Percentiles rank a stretch among this genome's conserved stretches.
These are phyloP conservation scores for Bagarius yarrelli DNA, from an alignment of 2,113 vertebrate species.

Conservation along the genomic window DNA sequence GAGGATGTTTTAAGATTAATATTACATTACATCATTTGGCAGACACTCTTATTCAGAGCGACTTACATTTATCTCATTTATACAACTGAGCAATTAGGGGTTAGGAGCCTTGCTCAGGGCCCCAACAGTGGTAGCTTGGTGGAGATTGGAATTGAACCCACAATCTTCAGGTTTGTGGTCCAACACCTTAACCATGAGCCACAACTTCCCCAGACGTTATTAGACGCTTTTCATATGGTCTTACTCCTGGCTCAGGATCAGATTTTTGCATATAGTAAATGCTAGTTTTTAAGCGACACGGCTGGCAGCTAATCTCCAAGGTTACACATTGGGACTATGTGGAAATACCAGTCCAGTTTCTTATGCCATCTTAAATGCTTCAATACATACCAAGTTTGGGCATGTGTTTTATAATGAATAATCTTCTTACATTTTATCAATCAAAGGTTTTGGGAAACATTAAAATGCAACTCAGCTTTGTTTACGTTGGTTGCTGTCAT, in stretches of 20 bases:
- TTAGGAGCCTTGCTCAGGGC: too few species aligned
- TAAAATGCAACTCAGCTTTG: not conserved
- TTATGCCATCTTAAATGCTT: constrained; percentile 14
- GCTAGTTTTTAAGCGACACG: constrained; percentile 18
- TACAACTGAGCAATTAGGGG: too few species aligned
- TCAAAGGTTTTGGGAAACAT: not conserved
- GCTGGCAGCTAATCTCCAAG: constrained; percentile 36
- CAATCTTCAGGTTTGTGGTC: too few species aligned
- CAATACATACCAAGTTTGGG: too few species aligned
- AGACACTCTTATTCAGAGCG: too few species aligned
- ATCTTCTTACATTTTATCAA: not conserved
- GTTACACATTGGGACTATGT: constrained; percentile 29
- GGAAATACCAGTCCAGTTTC: constrained; percentile 10
- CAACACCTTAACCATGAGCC: too few species aligned
- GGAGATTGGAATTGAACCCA: too few species aligned
- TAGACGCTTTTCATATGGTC: not conserved
- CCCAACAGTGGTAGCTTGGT: too few species aligned
- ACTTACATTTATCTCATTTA: too few species aligned
- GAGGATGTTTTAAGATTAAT: not conserved
- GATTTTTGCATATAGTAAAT: constrained; percentile 15
- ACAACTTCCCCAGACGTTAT: too few species aligned
- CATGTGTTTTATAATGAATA: not conserved
- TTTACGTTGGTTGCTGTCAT: not conserved
- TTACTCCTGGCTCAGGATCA: constrained; percentile 16
- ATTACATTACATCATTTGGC: too few species aligned